These are phyloP conservation scores for Gorsachius magnificus DNA, from an alignment of 2,797 vertebrate genomes.

Conservation along the genomic window DNA sequence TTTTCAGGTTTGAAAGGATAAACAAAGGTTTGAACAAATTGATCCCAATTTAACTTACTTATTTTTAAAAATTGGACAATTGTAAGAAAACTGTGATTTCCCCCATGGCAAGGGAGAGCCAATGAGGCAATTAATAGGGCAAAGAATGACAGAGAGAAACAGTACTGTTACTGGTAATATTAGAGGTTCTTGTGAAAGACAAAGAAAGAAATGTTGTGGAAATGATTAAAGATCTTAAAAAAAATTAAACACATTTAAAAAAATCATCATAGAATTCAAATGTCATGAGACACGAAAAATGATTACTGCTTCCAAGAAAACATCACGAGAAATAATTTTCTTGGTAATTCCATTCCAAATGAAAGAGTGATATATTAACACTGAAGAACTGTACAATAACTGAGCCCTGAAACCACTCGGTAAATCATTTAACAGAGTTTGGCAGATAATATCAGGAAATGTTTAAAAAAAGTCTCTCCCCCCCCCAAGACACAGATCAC, in stretches of 20 bases:
- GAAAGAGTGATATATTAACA: conserved; percentile 9
- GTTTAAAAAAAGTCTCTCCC: background rate
- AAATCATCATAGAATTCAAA: background rate
- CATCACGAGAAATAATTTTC: background rate
- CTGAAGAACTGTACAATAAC: background rate
- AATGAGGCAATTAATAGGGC: background rate
- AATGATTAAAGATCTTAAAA: background rate
- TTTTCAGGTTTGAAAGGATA: background rate
- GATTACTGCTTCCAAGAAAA: background rate
- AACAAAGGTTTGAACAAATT: background rate
- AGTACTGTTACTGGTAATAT: background rate
- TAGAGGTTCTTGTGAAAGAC: background rate
- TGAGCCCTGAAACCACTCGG: background rate
- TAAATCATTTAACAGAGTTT: conserved; percentile 36
- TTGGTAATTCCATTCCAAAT: background rate
- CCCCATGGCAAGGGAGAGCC: background rate
- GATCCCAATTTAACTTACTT: background rate
- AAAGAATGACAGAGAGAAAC: background rate
- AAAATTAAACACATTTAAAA: background rate
- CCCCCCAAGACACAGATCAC: background rate
- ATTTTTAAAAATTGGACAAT: background rate
- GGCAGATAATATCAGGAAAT: conserved; percentile 4
- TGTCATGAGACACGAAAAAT: background rate
- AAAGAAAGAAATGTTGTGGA: background rate
- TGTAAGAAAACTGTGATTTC: background rate